Percentiles rank a stretch among this genome's conserved stretches.
Evolutionary conservation across 1,140 invertebrate species (phyloP).

Genomic region (Eumeta japonica): DNA sequence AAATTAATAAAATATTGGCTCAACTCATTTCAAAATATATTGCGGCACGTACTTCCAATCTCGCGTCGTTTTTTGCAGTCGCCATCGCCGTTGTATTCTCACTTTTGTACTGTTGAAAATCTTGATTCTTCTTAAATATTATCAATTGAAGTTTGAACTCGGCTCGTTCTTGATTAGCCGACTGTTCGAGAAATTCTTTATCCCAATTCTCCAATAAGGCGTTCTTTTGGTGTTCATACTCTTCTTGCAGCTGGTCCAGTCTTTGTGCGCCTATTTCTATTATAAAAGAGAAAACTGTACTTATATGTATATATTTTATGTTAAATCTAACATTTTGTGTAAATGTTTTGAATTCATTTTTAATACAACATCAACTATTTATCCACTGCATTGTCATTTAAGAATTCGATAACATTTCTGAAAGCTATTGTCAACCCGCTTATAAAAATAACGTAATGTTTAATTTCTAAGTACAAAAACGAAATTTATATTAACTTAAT

Average conservation of each 20-base stretch:
- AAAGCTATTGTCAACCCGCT: no score
- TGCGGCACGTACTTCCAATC: constrained; percentile 52
- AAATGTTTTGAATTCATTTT: no score
- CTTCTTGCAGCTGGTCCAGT: constrained; percentile 56
- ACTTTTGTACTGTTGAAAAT: constrained; percentile 39
- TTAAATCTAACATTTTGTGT: no score
- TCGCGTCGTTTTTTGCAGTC: constrained; percentile 46
- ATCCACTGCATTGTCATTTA: no score
- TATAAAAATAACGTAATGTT: no score
- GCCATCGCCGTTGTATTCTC: constrained; percentile 36
- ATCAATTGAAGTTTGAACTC: constrained; percentile 46
- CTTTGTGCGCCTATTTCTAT: constrained; percentile 34
- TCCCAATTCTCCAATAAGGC: constrained; percentile 52
- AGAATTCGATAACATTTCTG: no score
- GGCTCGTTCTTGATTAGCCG: constrained; percentile 34
- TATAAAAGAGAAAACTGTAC: constrained; percentile 6
- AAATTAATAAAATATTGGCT: no score
- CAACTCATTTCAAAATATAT: no score
- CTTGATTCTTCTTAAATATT: constrained; percentile 38
- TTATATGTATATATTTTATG: background rate
- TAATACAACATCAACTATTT: no score
- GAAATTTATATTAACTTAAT: no score
- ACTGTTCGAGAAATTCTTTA: constrained; percentile 38
- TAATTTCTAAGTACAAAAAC: no score
- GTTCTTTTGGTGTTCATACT: constrained; percentile 58